Evolutionary conservation across 2,888 invertebrate species (phyloP).

Genomic region (Escarpia spicata): DNA sequence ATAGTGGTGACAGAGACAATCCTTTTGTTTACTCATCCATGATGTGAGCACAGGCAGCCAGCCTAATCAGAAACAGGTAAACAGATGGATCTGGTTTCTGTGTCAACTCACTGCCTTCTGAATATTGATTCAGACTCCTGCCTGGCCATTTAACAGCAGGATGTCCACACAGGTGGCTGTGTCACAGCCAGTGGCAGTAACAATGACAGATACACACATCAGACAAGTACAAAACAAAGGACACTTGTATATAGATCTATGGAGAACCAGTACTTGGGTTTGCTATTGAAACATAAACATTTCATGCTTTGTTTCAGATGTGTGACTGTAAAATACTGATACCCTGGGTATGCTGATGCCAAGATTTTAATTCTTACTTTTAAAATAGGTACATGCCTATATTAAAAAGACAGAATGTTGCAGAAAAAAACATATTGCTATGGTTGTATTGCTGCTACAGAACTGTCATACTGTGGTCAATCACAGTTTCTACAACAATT

Average conservation of each 20-base stretch:
- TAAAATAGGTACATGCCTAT: too few relatives aligned
- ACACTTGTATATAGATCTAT: not conserved
- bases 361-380: too few relatives aligned
- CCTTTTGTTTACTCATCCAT: not conserved
- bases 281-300: not conserved
- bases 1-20: not conserved
- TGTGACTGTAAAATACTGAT: not conserved
- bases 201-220: not conserved
- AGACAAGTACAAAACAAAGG: not conserved
- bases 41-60: not conserved
- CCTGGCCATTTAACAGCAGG: not conserved
- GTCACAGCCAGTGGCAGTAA: not conserved
- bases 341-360: not conserved
- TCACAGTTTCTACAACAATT: not conserved
- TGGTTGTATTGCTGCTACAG: too few relatives aligned
- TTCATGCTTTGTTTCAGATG: not conserved
- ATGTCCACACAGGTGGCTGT: not conserved
- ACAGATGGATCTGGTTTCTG: not conserved
- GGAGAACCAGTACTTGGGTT: not conserved
- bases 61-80: not conserved
- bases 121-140: constrained; percentile 12
- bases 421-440: too few relatives aligned
- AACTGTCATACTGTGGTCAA: too few relatives aligned
- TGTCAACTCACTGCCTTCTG: not conserved
- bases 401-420: too few relatives aligned